phyloP scores from a whole-genome alignment of 2,113 vertebrate species.

The Scalopus aquaticus region DNA sequence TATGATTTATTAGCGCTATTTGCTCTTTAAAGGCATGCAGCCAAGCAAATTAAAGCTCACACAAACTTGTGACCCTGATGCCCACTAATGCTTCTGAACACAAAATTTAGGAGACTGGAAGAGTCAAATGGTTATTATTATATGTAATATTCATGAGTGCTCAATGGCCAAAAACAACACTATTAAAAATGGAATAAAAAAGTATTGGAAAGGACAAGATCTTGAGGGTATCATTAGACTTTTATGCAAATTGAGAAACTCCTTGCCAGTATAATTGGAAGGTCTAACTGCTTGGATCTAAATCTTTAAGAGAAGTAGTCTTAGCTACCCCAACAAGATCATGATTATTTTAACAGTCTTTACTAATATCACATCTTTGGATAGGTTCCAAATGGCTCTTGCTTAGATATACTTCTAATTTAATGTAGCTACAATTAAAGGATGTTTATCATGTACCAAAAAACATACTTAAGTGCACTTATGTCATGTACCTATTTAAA shows the following conservation, averaged over 20 bases:
- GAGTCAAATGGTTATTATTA: background rate
- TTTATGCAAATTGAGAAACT: background rate
- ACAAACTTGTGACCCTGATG: background rate
- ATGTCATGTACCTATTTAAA: background rate
- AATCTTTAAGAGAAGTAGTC: background rate
- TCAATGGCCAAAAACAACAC: background rate
- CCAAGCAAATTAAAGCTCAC: background rate
- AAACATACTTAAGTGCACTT: background rate
- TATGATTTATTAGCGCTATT: conserved; percentile 17
- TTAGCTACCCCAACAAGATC: background rate
- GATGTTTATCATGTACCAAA: background rate
- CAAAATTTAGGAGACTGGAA: background rate
- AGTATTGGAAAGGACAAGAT: background rate
- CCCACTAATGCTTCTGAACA: background rate
- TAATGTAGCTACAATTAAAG: background rate
- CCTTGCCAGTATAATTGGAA: background rate
- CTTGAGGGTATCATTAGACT: background rate
- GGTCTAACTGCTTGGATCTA: background rate
- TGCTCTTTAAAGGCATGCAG: background rate
- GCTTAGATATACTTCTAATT: background rate
- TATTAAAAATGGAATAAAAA: background rate
- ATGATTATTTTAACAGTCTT: background rate
- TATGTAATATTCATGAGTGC: background rate
- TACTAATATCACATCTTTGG: background rate
- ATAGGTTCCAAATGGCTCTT: background rate